Conservation (phyloP, 2,888 invertebrate species). For the Petrolisthes manimaculis region DNA sequence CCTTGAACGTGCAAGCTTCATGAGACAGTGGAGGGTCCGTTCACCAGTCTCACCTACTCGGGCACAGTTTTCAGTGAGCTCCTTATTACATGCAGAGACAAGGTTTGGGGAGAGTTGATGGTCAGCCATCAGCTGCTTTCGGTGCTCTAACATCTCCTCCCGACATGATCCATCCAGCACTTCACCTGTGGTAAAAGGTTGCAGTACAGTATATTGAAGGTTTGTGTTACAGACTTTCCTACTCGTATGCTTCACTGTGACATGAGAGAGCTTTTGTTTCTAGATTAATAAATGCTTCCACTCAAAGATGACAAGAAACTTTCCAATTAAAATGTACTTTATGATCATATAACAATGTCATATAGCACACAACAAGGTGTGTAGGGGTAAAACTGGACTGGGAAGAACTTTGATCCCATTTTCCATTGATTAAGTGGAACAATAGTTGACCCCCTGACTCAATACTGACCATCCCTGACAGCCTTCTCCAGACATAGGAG, state of each 20-base stretch:
- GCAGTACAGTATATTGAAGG: neutral
- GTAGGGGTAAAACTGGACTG: neutral
- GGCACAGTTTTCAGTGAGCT: conserved; percentile 50
- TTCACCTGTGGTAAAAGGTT: conserved; percentile 14
- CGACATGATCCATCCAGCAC: conserved; percentile 81
- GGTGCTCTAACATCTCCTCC: conserved; percentile 89
- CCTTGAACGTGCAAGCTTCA: conserved; percentile 84
- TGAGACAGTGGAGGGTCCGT: conserved; percentile 93
- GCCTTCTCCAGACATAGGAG: conserved; percentile 87
- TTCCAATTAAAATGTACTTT: too few relatives aligned
- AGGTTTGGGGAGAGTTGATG: conserved; percentile 94
- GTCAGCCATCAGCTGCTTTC: conserved; percentile 92
- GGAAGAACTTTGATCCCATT: too few relatives aligned
- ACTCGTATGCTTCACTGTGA: too few relatives aligned
- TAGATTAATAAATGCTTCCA: too few relatives aligned
- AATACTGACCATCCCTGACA: conserved; percentile 68
- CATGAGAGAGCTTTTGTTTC: too few relatives aligned
- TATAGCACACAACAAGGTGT: neutral
- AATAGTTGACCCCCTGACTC: neutral
- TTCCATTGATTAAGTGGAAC: neutral
- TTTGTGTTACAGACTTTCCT: too few relatives aligned
- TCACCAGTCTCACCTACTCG: conserved; percentile 80
- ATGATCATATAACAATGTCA: too few relatives aligned
- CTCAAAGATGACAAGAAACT: too few relatives aligned
- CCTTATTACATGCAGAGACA: conserved; percentile 71